phyloP scores from a whole-genome alignment of 2,113 vertebrate species.

The Hydropotes inermis region DNA sequence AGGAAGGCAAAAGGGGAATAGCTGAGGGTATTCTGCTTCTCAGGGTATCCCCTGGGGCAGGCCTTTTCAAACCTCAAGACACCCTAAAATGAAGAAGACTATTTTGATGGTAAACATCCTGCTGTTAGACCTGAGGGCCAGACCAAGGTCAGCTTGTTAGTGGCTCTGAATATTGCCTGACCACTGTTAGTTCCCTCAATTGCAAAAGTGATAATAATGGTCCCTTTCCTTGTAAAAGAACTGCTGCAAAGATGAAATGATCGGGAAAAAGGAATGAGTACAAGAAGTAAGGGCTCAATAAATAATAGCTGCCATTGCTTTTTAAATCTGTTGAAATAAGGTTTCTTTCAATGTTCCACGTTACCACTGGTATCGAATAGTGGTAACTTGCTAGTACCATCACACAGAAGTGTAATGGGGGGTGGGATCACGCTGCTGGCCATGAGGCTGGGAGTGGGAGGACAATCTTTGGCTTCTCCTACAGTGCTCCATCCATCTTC shows the following conservation, averaged over 20 bases:
- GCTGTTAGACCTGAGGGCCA: not conserved
- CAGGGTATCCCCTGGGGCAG: not conserved
- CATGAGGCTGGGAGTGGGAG: not conserved
- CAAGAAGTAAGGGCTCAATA: not conserved
- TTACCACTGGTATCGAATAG: not conserved
- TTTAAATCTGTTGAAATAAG: not conserved
- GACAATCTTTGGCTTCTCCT: not conserved
- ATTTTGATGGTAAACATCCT: not conserved
- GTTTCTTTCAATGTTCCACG: not conserved
- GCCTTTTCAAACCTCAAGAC: not conserved
- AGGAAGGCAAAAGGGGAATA: not conserved
- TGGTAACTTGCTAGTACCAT: not conserved
- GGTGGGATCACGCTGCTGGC: not conserved
- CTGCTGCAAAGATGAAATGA: not conserved
- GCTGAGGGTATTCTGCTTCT: not conserved
- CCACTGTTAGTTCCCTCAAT: not conserved
- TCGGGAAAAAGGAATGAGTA: not conserved
- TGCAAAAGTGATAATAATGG: not conserved
- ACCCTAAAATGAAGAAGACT: not conserved
- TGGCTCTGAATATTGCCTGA: not conserved
- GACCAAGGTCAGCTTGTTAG: not conserved
- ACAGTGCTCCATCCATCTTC: not conserved
- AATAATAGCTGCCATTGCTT: not conserved
- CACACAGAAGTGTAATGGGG: not conserved
- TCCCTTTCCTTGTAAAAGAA: not conserved